Evolutionary conservation across 2,113 vertebrate genomes (phyloP), one percentile per base, ranked within the genome.

Genomic region (Pampusana beccarii): DNA sequence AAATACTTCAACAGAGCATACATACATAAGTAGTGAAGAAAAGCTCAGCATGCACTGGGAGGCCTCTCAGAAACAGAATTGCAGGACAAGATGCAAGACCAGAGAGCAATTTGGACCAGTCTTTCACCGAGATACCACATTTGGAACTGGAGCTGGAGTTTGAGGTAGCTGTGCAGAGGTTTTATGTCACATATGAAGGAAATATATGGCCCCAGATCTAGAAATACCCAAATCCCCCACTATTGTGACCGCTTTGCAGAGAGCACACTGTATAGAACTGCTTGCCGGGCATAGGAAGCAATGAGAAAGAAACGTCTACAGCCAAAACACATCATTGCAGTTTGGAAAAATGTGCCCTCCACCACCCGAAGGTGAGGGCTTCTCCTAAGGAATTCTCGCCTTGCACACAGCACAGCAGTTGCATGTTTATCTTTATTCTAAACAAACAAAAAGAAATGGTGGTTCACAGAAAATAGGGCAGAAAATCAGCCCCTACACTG

Each of bases 201-300:
- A 62, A 10, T 7, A 65, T 0, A 0, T 38, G n/a, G 15, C 23
- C 28, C 12, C 19, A 34, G 31, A 23, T n/a, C n/a, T 40, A 74
- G 80, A 77, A 77, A 72, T 38, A 67, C 3, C 40, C 40, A 44
- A 67, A 7, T 3, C 6, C 17, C 28, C 11, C 13, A 19, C 44
- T 25, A 28, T 51, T 77, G 53, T 67, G 40, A 53, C 28, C 29
- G 23, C 53, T 56, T 24, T 53, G 46, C 69, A 53, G 65, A 48
- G 20, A 65, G 21, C 36, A 58, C 44, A n/a, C 7, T 21, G 36
- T 13, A 48, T 26, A 74, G 38, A 77, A 33, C 44, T 12, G 20
- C 50, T 65, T 74, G 24, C 51, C 38, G 56, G 20, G 29, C 23
- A 18, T 2, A 44, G 16, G 13, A 62, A 66, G 29, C 18, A 66